phyloP scores from a whole-genome alignment of 2,113 vertebrate genomes.

The Oncorhynchus clarkii region DNA sequence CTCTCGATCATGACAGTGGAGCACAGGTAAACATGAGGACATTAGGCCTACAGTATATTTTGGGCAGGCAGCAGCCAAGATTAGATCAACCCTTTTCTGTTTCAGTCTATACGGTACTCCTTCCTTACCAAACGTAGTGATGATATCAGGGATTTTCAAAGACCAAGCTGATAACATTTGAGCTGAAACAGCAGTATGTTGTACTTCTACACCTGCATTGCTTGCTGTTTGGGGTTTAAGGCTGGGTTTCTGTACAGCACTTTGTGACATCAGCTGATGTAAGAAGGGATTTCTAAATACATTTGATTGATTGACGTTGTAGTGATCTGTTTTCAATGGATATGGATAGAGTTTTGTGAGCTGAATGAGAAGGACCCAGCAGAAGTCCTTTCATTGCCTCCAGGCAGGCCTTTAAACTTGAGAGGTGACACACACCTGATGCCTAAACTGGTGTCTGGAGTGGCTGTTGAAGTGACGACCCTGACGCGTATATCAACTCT shows the following conservation, averaged over 20 bases:
- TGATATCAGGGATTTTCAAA: conserved; percentile 21
- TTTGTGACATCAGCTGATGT: too few species aligned
- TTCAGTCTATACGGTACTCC: background rate
- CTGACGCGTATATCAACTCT: conserved; percentile 25
- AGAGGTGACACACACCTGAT: conserved; percentile 25
- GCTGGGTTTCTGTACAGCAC: too few species aligned
- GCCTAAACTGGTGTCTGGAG: conserved; percentile 18
- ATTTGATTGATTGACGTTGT: background rate
- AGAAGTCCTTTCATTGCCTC: background rate
- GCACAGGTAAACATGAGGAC: conserved; percentile 40
- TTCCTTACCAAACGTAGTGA: conserved; percentile 10
- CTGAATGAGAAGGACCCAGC: background rate
- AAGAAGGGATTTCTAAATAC: too few species aligned
- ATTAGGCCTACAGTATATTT: conserved; percentile 22
- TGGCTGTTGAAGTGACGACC: conserved; percentile 14
- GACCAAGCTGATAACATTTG: background rate
- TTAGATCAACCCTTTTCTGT: conserved; percentile 20
- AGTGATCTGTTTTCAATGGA: background rate
- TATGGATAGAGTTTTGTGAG: too few species aligned
- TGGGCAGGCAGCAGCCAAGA: conserved; percentile 10
- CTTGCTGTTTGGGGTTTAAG: too few species aligned
- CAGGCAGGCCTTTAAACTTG: conserved; percentile 7
- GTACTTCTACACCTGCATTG: too few species aligned
- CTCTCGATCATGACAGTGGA: conserved; percentile 28
- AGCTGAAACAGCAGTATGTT: background rate